These are phyloP conservation scores for Harpagifer antarcticus DNA, from an alignment of 2,797 vertebrate genomes.

Conservation along the genomic window DNA sequence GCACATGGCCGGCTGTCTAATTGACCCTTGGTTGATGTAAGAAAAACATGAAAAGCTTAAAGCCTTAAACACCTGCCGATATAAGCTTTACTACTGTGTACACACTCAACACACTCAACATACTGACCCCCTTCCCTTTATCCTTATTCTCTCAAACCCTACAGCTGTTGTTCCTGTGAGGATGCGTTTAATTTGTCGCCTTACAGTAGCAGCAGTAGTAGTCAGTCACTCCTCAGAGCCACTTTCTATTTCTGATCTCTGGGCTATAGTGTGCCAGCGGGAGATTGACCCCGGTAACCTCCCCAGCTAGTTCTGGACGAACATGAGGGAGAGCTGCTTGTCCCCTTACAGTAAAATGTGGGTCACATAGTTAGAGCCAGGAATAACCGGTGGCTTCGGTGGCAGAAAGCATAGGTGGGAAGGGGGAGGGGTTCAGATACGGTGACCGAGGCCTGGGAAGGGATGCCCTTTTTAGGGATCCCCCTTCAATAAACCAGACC, in stretches of 20 bases:
- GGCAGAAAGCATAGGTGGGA: constrained; percentile 26
- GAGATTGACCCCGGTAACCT: constrained; percentile 48
- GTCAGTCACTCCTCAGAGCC: not conserved
- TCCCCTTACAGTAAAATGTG: constrained; percentile 59
- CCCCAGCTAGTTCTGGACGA: constrained; percentile 38
- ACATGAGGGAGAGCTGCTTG: not conserved
- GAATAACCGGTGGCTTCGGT: constrained; percentile 71
- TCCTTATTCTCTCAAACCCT: not conserved
- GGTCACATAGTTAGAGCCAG: constrained; percentile 67
- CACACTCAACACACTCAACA: not conserved
- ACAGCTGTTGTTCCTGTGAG: constrained; percentile 3
- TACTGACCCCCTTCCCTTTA: not conserved
- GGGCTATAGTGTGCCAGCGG: constrained; percentile 40
- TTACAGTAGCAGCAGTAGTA: constrained; percentile 47
- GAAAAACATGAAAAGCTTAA: not conserved
- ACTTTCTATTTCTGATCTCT: constrained; percentile 53
- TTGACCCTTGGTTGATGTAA: not conserved
- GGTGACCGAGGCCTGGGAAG: constrained; percentile 49
- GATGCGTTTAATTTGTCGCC: constrained; percentile 51
- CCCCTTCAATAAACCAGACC: constrained; percentile 49
- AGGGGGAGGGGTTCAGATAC: not conserved
- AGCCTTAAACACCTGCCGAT: not conserved
- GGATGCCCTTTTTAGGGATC: constrained; percentile 82
- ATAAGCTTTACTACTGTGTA: not conserved
- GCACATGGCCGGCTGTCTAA: not conserved